Evolutionary conservation across 1,140 invertebrate species (phyloP).

Genomic region (Cecropterus lyciades): DNA sequence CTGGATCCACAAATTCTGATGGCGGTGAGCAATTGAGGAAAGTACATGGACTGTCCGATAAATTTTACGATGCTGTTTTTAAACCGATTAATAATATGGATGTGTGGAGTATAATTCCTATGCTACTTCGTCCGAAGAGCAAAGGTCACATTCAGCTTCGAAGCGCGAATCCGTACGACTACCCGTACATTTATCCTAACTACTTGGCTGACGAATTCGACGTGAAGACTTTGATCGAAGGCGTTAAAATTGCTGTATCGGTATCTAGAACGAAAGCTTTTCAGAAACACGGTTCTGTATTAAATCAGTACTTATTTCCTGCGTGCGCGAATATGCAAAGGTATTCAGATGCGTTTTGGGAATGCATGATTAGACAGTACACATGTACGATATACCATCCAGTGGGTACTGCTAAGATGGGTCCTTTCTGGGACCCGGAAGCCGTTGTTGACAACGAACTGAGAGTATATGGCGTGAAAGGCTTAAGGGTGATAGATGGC

Average conservation of each 20-base stretch:
- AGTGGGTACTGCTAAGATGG: constrained; percentile 97
- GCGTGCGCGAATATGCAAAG: constrained; percentile 87
- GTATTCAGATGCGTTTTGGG: constrained; percentile 91
- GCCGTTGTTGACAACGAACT: constrained; percentile 95
- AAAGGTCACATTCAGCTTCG: constrained; percentile 91
- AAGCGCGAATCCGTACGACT: constrained; percentile 93
- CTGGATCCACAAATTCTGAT: constrained; percentile 94
- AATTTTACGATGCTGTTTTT: constrained; percentile 90
- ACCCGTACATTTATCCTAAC: constrained; percentile 96
- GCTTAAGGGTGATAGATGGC: constrained; percentile 93
- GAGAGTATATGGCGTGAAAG: constrained; percentile 91
- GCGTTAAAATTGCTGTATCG: constrained; percentile 91
- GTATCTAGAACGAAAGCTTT: constrained; percentile 90
- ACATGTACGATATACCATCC: constrained; percentile 94
- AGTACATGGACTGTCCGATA: constrained; percentile 90
- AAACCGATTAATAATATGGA: constrained; percentile 91
- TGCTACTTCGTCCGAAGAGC: constrained; percentile 92
- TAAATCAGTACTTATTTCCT: constrained; percentile 89
- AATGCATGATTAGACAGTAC: constrained; percentile 93
- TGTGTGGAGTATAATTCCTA: constrained; percentile 93
- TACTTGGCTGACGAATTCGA: constrained; percentile 93
- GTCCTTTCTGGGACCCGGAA: constrained; percentile 91
- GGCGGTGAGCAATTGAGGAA: constrained; percentile 93
- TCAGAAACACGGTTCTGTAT: constrained; percentile 87
- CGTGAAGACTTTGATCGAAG: constrained; percentile 92